Evolutionary conservation across 2,113 vertebrate genomes (phyloP).

Genomic region (Okapia johnstoni): DNA sequence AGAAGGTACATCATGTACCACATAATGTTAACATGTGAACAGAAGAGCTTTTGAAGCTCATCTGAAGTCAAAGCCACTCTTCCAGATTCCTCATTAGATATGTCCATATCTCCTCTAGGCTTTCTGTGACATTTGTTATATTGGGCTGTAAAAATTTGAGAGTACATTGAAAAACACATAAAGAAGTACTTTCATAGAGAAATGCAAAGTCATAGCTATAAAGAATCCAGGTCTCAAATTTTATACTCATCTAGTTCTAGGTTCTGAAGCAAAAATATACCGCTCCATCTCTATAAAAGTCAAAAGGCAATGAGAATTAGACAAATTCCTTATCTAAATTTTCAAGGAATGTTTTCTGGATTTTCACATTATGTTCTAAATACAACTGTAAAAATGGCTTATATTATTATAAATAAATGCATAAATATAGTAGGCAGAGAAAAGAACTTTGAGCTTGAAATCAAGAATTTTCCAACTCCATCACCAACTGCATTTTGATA

Average conservation of each 20-base stretch:
- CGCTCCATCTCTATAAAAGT: neutral
- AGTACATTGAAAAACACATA: slow-evolving; percentile 43
- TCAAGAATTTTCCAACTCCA: neutral
- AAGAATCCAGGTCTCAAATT: slow-evolving; percentile 16
- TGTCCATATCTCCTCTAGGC: slow-evolving; percentile 14
- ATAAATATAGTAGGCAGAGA: neutral
- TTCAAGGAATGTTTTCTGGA: neutral
- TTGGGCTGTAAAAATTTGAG: slow-evolving; percentile 39
- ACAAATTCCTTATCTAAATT: neutral
- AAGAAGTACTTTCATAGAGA: slow-evolving; percentile 36
- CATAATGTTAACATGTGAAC: neutral
- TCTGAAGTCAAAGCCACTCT: slow-evolving; percentile 33
- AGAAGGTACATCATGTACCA: neutral
- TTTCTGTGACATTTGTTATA: slow-evolving; percentile 23
- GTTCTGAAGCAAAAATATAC: slow-evolving; percentile 16
- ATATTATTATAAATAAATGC: neutral
- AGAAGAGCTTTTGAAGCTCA: neutral
- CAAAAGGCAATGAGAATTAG: neutral
- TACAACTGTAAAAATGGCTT: neutral
- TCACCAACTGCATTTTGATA: neutral
- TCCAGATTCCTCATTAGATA: neutral
- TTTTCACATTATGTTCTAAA: neutral
- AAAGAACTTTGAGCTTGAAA: neutral
- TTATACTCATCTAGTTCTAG: neutral
- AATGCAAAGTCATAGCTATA: slow-evolving; percentile 43